Evolutionary conservation across 2,113 vertebrate species (phyloP).

Genomic region (Colius striatus): DNA sequence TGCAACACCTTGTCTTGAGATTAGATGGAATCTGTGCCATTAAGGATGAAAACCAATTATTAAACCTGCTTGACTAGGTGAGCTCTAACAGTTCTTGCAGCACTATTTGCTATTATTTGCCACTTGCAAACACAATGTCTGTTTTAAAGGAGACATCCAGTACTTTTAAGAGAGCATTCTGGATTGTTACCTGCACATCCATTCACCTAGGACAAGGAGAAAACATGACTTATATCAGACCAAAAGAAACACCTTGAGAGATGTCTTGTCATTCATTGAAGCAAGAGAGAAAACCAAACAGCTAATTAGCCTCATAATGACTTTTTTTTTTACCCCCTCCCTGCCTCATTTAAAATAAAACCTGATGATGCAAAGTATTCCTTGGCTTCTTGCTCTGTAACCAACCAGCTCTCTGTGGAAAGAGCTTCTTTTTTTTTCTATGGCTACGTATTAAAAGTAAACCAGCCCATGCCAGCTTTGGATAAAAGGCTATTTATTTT

Average conservation of each 20-base stretch:
- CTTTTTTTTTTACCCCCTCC: slow-evolving; percentile 35
- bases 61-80: neutral
- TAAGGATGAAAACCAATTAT: neutral
- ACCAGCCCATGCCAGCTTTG: slow-evolving; percentile 79
- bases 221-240: neutral
- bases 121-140: neutral
- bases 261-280: slow-evolving; percentile 31
- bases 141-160: neutral
- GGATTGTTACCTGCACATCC: slow-evolving; percentile 8
- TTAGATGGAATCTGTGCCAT: neutral
- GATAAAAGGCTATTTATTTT: slow-evolving; percentile 88
- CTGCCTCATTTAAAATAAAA: slow-evolving; percentile 72
- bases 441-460: slow-evolving; percentile 78
- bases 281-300: slow-evolving; percentile 43
- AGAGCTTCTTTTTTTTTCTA: slow-evolving; percentile 81
- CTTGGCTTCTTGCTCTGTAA: slow-evolving; percentile 62
- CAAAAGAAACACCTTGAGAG: neutral
- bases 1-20: neutral
- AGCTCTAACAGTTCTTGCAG: neutral
- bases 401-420: slow-evolving; percentile 68
- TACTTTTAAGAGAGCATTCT: neutral
- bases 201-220: neutral
- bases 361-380: slow-evolving; percentile 72
- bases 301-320: slow-evolving; percentile 55
- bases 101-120: neutral